A percentile compares a stretch with the other conserved stretches of the same genome.
phyloP scores from a whole-genome alignment of 2,113 vertebrate genomes.

The Bubo scandiacus region DNA sequence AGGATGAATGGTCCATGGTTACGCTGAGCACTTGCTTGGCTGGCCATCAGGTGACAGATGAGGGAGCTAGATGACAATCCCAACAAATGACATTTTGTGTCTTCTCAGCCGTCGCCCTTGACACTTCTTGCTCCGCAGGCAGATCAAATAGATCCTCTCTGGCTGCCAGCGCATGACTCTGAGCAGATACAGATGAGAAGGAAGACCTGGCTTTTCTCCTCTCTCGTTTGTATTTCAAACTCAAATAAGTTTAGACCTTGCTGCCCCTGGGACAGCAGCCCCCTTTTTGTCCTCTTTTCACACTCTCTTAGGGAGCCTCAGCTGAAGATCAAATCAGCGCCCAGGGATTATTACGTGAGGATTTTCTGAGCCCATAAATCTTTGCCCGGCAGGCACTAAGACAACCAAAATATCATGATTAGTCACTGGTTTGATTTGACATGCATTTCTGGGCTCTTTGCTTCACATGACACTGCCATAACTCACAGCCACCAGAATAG shows the following conservation, averaged over 20 bases:
- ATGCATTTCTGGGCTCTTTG: constrained; percentile 59
- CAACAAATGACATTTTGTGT: constrained; percentile 10
- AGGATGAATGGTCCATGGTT: neutral
- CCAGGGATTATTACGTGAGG: constrained; percentile 28
- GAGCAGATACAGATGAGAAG: neutral
- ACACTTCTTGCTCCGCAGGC: constrained; percentile 9
- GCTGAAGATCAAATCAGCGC: constrained; percentile 68
- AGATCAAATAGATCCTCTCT: constrained; percentile 24
- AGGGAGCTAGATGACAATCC: constrained; percentile 27
- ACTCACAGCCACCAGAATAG: constrained; percentile 83
- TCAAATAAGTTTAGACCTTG: neutral
- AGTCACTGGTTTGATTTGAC: constrained; percentile 72
- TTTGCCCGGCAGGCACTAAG: constrained; percentile 1
- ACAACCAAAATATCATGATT: constrained; percentile 77
- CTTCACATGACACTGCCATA: constrained; percentile 71
- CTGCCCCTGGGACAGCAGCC: neutral
- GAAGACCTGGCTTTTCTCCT: neutral
- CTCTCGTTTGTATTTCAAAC: neutral
- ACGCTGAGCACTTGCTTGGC: constrained; percentile 5
- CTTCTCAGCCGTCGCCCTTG: neutral
- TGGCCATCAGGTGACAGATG: constrained; percentile 61
- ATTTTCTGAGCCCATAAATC: constrained; percentile 69
- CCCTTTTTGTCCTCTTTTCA: constrained; percentile 21
- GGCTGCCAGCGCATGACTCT: constrained; percentile 26
- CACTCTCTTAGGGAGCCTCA: constrained; percentile 21